Evolutionary conservation across 2,113 vertebrate species (phyloP), one percentile per base, ranked within the genome.

Genomic region (Nerophis ophidion): DNA sequence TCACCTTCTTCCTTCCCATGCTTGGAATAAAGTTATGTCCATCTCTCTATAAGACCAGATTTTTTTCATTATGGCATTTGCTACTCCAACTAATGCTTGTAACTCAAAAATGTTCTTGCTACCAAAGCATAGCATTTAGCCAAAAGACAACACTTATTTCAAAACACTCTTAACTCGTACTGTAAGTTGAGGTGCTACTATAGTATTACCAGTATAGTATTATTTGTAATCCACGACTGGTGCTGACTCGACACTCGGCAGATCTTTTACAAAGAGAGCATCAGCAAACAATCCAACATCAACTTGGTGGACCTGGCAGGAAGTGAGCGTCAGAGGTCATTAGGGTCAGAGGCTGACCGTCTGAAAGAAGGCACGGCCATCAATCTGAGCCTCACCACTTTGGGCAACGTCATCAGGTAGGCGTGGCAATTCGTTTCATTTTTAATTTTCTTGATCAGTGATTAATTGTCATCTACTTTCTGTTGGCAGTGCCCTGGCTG

Each of bases 391-490:
- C 87, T 94, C 72, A 93, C 93, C 74, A 94, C 87, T 0, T 81
- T 95, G 71, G 93, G 93, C 53, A 95, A 94, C 2, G 93, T 95
- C 40, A 95, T 95, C 89, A 93, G 93, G 93, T 93, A 53, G 33
- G 57, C 2, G 17, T 7, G 38, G 1, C 11, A 13, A 36, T 51
- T 1, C 2, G 5, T 17, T 36, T 12, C 3, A 6, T 56, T 35
- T 46, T 17, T 17, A 11, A 2, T 48, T 47, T 34, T 35, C 4
- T 50, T 48, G 12, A 11, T 12, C 34, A 4, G 26, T 40, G 8
- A 2, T 40, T 8, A 8, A 40, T 3, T 44, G 40, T 44, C 40
- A 44, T 44, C 4, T 44, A 44, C 35, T 34, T 19, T 9, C 56
- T n/a, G 49, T 15, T 52, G 45, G 0, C 57, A 95, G 93, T 42